Evolutionary conservation across 1,140 invertebrate species (phyloP).

Genomic region (Nebria ingens): DNA sequence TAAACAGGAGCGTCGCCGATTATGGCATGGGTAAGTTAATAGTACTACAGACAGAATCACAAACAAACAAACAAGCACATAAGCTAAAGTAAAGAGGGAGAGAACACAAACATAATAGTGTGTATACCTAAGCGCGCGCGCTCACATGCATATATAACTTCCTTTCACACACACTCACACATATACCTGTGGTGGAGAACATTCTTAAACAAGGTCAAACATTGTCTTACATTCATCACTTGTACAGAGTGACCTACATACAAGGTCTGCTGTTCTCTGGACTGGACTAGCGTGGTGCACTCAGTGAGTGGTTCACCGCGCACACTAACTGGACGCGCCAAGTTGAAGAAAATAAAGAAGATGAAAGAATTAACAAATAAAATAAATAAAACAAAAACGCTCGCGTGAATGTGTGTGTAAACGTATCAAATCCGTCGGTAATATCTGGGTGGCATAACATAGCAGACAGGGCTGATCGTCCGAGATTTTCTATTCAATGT

Average conservation of each 20-base stretch:
- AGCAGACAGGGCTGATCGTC: constrained; percentile 1
- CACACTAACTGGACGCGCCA: background rate
- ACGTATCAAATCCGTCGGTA: background rate
- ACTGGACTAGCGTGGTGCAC: background rate
- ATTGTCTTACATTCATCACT: constrained; percentile 2
- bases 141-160: background rate
- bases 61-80: background rate
- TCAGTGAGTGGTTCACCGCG: background rate
- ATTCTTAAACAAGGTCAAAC: constrained; percentile 2
- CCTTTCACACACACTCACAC: background rate
- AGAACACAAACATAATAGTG: background rate
- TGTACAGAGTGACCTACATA: constrained; percentile 6
- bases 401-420: background rate
- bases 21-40: no score
- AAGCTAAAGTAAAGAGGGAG: background rate
- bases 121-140: background rate
- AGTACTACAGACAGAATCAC: no score
- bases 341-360: no score
- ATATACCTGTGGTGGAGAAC: no score
- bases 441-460: background rate
- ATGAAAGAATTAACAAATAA: no score
- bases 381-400: background rate
- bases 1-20: no score
- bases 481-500: constrained; percentile 7
- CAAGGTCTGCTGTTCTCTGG: background rate